These are phyloP conservation scores for Listronotus bonariensis DNA, from an alignment of 1,140 invertebrate genomes.

Conservation along the genomic window DNA sequence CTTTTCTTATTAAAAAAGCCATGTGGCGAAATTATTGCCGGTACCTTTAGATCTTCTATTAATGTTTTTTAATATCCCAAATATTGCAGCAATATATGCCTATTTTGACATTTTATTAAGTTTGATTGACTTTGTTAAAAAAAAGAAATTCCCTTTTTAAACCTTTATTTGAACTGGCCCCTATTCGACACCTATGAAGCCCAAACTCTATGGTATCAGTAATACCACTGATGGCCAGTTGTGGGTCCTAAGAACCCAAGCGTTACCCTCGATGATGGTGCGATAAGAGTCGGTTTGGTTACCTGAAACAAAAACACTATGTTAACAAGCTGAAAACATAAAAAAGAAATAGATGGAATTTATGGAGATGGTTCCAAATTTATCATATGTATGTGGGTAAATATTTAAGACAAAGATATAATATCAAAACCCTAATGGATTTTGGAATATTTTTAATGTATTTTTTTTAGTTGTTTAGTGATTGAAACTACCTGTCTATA, in stretches of 20 bases:
- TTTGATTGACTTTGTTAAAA: too few relatives aligned
- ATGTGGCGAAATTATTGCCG: too few relatives aligned
- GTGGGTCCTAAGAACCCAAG: slow-evolving; percentile 12
- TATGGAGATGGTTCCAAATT: slow-evolving; percentile 9
- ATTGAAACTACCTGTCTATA: too few relatives aligned
- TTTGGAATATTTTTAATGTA: too few relatives aligned
- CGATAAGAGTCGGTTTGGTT: slow-evolving; percentile 32
- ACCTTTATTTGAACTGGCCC: not conserved
- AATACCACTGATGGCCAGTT: slow-evolving; percentile 20
- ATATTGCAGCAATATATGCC: too few relatives aligned
- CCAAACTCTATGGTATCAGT: not conserved
- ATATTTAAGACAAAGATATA: slow-evolving; percentile 1
- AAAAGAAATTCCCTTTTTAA: too few relatives aligned
- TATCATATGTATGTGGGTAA: slow-evolving; percentile 18
- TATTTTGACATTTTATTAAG: too few relatives aligned
- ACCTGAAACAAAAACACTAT: slow-evolving; percentile 34
- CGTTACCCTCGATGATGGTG: slow-evolving; percentile 13
- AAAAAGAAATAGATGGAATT: slow-evolving; percentile 22
- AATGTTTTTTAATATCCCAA: too few relatives aligned
- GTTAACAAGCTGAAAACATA: slow-evolving; percentile 36
- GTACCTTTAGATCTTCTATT: too few relatives aligned
- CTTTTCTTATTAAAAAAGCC: too few relatives aligned
- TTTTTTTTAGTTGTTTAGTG: not conserved
- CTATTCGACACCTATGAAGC: not conserved
- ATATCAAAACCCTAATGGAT: too few relatives aligned